phyloP scores from a whole-genome alignment of 1,140 invertebrate species.

The Pogonus chalceus region DNA sequence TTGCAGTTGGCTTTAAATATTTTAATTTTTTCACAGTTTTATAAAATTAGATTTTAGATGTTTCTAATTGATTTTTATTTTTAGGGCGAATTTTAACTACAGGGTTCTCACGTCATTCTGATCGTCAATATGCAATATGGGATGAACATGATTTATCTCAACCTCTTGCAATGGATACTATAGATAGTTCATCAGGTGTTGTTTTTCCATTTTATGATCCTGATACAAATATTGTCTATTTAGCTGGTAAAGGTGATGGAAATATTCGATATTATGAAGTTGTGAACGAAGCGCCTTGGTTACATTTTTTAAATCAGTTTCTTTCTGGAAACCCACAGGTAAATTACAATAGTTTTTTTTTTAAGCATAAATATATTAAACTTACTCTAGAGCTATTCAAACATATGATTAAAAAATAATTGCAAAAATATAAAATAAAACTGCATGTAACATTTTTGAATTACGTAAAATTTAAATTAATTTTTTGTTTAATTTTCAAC shows the following conservation, averaged over 20 bases:
- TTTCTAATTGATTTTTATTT: too few species aligned
- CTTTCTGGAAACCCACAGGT: constrained; percentile 80
- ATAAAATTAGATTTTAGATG: too few species aligned
- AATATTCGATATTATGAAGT: constrained; percentile 94
- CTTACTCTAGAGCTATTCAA: too few species aligned
- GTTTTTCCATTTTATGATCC: constrained; percentile 88
- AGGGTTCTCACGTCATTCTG: constrained; percentile 82
- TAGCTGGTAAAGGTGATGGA: constrained; percentile 73
- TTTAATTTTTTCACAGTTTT: too few species aligned
- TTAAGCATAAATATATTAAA: too few species aligned
- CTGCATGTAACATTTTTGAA: too few species aligned
- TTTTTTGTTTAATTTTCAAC: too few species aligned
- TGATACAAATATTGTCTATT: constrained; percentile 73
- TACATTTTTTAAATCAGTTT: constrained; percentile 85
- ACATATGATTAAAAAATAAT: too few species aligned
- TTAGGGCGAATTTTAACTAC: constrained; percentile 76
- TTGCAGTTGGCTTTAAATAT: too few species aligned
- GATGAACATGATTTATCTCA: constrained; percentile 65
- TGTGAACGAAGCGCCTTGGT: constrained; percentile 69
- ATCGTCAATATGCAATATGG: constrained; percentile 84
- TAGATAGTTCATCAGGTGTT: constrained; percentile 87
- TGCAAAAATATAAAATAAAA: too few species aligned
- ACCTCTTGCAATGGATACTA: constrained; percentile 69
- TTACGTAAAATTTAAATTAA: too few species aligned
- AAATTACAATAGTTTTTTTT: too few species aligned